Conservation (phyloP, 1,140 invertebrate genomes). For the Neuroterus valhalla region DNA sequence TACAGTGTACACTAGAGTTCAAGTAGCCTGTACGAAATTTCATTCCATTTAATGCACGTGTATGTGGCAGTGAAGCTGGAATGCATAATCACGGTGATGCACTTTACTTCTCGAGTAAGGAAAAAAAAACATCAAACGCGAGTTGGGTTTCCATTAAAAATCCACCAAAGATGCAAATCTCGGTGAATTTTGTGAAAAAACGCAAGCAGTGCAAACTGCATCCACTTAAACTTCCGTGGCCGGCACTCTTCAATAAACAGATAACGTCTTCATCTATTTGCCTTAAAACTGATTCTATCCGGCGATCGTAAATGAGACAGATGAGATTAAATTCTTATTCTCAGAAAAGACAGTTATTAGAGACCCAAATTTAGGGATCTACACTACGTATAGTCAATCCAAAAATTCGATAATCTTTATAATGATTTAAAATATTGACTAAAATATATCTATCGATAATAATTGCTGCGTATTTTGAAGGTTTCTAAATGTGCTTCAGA, state of each 20-base stretch:
- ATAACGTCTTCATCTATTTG: conserved; percentile 49
- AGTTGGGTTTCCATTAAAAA: conserved; percentile 49
- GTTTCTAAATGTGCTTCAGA: too few species aligned
- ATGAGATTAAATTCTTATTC: conserved; percentile 8
- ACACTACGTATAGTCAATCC: too few species aligned
- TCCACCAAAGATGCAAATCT: conserved; percentile 52
- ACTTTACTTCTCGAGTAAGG: conserved; percentile 45
- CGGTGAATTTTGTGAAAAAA: conserved; percentile 44
- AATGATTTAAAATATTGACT: too few species aligned
- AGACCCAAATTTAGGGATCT: neutral
- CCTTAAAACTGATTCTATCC: conserved; percentile 41
- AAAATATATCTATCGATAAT: too few species aligned
- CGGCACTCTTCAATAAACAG: conserved; percentile 45
- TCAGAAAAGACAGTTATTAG: neutral
- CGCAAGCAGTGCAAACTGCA: conserved; percentile 52
- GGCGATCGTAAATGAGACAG: neutral
- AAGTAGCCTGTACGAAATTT: conserved; percentile 4
- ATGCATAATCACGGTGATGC: conserved; percentile 46
- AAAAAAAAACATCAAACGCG: conserved; percentile 32
- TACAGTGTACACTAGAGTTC: neutral
- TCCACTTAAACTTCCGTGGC: conserved; percentile 41
- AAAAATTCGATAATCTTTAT: too few species aligned
- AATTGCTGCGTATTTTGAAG: too few species aligned
- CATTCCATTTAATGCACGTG: neutral
- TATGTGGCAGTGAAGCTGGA: neutral